Percentiles rank a stretch among this genome's conserved stretches.
These are phyloP conservation scores for Solenopsis fugax DNA, from an alignment of 1,140 invertebrate genomes.

Conservation along the genomic window DNA sequence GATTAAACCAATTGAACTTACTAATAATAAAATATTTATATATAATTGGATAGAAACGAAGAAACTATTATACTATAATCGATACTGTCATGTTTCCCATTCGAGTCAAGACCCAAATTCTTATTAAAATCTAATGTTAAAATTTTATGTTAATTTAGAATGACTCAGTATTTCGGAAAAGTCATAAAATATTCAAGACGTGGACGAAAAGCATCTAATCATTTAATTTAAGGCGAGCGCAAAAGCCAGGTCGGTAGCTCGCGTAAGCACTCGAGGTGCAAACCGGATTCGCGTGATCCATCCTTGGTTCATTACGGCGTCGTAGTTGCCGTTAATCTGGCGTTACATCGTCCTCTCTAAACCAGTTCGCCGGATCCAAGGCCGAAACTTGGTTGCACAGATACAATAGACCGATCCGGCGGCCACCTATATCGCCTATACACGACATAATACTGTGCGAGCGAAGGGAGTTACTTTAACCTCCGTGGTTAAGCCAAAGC, in stretches of 20 bases:
- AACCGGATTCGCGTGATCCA: conserved; percentile 63
- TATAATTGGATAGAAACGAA: conserved; percentile 5
- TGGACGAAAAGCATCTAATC: not conserved
- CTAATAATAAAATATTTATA: not conserved
- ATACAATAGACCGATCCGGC: conserved; percentile 54
- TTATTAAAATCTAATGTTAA: not conserved
- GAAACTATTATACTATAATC: not conserved
- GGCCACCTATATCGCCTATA: conserved; percentile 55
- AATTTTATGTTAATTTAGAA: not conserved
- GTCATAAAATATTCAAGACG: conserved; percentile 29
- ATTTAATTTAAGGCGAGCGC: conserved; percentile 34
- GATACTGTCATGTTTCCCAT: not conserved
- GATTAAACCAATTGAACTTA: not conserved
- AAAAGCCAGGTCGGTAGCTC: conserved; percentile 54
- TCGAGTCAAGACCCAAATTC: not conserved
- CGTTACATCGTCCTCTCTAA: conserved; percentile 65
- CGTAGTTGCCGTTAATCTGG: conserved; percentile 72
- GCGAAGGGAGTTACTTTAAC: conserved; percentile 66
- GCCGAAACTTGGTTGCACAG: conserved; percentile 36
- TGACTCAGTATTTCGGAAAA: not conserved
- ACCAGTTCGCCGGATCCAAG: conserved; percentile 40
- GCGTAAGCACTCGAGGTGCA: conserved; percentile 60
- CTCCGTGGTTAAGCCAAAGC: conserved; percentile 65
- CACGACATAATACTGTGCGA: conserved; percentile 64
- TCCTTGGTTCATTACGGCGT: conserved; percentile 59